A percentile compares a stretch with the other conserved stretches of the same genome.
These are phyloP conservation scores for Dynastes grantii DNA, from an alignment of 2,888 invertebrate genomes.

Conservation along the genomic window DNA sequence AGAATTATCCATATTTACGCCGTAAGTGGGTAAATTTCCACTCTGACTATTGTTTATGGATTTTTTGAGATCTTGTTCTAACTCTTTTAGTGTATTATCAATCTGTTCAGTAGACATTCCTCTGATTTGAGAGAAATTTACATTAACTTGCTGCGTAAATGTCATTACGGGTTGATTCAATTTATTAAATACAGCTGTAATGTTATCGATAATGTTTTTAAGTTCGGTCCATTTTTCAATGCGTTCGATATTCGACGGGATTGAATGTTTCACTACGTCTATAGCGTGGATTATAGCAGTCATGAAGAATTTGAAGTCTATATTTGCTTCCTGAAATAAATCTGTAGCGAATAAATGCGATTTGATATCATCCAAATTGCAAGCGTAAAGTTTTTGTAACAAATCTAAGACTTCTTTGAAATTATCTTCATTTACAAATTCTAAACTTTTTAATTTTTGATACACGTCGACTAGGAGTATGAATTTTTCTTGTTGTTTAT, in stretches of 20 bases:
- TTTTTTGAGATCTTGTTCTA: constrained; percentile 7
- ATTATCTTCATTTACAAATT: background rate
- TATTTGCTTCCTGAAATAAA: constrained; percentile 22
- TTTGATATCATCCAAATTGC: constrained; percentile 6
- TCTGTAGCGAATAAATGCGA: background rate
- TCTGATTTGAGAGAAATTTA: background rate
- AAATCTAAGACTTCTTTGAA: constrained; percentile 20
- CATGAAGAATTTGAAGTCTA: constrained; percentile 23
- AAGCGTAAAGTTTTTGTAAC: constrained; percentile 11
- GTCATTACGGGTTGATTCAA: constrained; percentile 1
- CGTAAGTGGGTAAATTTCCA: background rate
- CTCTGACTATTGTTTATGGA: background rate
- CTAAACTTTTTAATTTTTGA: constrained; percentile 21
- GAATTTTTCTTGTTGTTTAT: background rate
- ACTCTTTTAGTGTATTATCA: constrained; percentile 3
- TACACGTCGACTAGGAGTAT: constrained; percentile 19
- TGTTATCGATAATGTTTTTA: background rate
- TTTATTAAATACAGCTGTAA: constrained; percentile 11
- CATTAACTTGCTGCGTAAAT: constrained; percentile 10
- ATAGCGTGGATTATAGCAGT: constrained; percentile 12
- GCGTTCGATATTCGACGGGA: constrained; percentile 12
- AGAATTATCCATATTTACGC: no score
- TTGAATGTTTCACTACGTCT: background rate
- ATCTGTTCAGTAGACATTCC: background rate
- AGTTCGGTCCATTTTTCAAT: constrained; percentile 8